Evolutionary conservation across 2,888 invertebrate species (phyloP), one percentile per base, ranked within the genome.

Genomic region (Perizoma flavofasciatum): DNA sequence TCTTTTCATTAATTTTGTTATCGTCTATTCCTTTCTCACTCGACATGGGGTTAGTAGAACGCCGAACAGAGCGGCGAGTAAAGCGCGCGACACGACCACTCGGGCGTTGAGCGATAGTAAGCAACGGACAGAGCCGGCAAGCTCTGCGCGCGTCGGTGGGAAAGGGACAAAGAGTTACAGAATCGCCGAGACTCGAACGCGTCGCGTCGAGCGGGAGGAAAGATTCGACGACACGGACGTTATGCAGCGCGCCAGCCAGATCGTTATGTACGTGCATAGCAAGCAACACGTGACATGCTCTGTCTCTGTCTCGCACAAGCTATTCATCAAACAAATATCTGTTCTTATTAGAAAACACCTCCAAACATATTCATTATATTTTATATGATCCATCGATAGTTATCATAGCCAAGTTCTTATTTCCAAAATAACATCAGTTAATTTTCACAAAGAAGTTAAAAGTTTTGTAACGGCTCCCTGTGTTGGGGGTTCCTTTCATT

Each of bases 241-340:
- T 78, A 95, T 96, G 94, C 96, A 96, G 92, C 95, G 95, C 86
- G 96, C 96, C 86, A 96, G 95, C 93, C 96, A 96, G 90, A 96
- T 96, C 88, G 96, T 96, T 88, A 96, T 96, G 96, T 96, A 96
- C 93, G 96, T 87, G 78, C 75, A 71, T 41, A 41, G 69, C 69
- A 53, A 37, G 65, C 67, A 61, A 68, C 66, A 66, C 63, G 61
- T 59, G 57, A 67, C 73, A 64, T 67, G 69, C 74, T 73, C 75
- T 75, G 61, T 76, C 71, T 81, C 79, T 79, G 66, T 77, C 77
- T 74, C 74, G 76, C 81, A 76, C 80, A 71, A 52, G 56, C 67
- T 68, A 60, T 75, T 85, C 85, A 78, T 87, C 86, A 84, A 87
- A 87, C 88, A 86, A 86, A 79, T 54, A 56, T 60, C 46, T 45